Evolutionary conservation across 1,140 invertebrate genomes (phyloP).

Genomic region (Carposina sasakii): DNA sequence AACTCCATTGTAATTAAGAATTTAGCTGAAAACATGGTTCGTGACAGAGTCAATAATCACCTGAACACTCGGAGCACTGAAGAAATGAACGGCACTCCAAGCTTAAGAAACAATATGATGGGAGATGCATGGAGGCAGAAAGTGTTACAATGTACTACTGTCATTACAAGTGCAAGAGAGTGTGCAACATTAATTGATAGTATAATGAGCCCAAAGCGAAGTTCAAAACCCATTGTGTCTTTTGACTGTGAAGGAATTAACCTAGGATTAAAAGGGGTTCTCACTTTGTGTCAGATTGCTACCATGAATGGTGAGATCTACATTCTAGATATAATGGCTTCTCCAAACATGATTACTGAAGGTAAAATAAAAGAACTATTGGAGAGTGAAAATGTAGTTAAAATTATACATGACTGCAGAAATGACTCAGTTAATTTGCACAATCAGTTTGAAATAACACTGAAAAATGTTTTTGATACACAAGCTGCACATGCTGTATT

Average conservation of each 20-base stretch:
- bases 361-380: conserved; percentile 86
- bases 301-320: conserved; percentile 84
- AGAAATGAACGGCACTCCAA: conserved; percentile 53
- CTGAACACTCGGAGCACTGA: conserved; percentile 53
- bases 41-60: conserved; percentile 78
- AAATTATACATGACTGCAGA: conserved; percentile 96
- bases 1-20: conserved; percentile 91
- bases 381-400: conserved; percentile 87
- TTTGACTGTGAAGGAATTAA: conserved; percentile 95
- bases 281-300: conserved; percentile 91
- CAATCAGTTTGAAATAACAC: conserved; percentile 89
- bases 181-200: conserved; percentile 84
- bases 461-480: conserved; percentile 95
- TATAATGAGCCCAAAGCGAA: conserved; percentile 77
- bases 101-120: conserved; percentile 69
- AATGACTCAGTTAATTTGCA: conserved; percentile 93
- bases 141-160: conserved; percentile 84
- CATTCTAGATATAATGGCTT: conserved; percentile 92
- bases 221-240: conserved; percentile 76
- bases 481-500: conserved; percentile 95
- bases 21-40: conserved; percentile 90
- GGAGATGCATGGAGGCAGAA: conserved; percentile 86
- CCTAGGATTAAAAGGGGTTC: conserved; percentile 85
- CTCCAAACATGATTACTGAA: conserved; percentile 84
- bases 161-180: conserved; percentile 84